Percentiles rank a stretch among this genome's conserved stretches.
These are phyloP conservation scores for Physocephala rufipes DNA, from an alignment of 2,888 invertebrate genomes.

Conservation along the genomic window DNA sequence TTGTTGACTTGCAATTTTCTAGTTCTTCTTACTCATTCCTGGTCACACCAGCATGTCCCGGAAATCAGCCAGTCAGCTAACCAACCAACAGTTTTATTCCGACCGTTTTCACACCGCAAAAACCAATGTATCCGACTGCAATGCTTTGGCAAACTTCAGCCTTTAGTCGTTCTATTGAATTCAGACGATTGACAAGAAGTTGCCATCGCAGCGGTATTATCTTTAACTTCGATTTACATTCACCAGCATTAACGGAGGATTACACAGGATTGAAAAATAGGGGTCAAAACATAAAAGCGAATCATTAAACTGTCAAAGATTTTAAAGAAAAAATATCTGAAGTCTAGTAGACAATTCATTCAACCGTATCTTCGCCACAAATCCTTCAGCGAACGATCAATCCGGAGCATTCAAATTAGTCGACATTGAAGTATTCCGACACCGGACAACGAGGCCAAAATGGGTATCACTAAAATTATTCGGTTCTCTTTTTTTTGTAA, in stretches of 20 bases:
- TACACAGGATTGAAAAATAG: no score
- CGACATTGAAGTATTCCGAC: conserved; percentile 10
- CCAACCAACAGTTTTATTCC: background rate
- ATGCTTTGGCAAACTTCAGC: background rate
- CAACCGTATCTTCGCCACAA: background rate
- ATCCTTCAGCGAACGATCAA: background rate
- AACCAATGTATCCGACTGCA: background rate
- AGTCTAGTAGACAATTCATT: background rate
- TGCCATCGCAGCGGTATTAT: background rate
- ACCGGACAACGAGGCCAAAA: no score
- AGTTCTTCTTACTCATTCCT: background rate
- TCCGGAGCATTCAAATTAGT: conserved; percentile 28
- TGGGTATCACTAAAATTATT: no score
- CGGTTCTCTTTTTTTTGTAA: no score
- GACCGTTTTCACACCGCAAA: background rate
- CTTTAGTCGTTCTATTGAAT: background rate
- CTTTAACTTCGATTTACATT: no score
- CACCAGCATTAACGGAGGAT: no score
- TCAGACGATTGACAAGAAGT: background rate
- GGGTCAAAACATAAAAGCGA: background rate
- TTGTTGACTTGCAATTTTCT: background rate
- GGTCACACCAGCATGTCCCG: background rate
- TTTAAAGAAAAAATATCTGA: conserved; percentile 1
- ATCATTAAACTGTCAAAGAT: conserved; percentile 4
- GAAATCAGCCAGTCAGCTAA: background rate